Conservation (phyloP, 2,888 invertebrate species). For the Anthophora plumipes region DNA sequence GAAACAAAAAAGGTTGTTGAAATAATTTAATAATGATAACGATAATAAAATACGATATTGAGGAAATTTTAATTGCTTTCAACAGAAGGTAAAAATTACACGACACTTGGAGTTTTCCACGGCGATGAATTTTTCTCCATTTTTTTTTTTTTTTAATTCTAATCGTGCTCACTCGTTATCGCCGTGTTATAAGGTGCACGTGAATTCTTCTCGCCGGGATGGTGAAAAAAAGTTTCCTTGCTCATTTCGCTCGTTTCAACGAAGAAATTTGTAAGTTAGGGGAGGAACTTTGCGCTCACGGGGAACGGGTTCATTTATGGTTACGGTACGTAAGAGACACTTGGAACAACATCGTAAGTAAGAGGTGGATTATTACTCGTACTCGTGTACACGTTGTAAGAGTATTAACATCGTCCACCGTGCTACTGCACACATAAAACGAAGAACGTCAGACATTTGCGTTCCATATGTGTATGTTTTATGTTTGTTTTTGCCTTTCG, state of each 20-base stretch:
- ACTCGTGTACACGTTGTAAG: slow-evolving; percentile 51
- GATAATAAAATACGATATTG: not conserved
- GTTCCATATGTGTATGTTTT: not conserved
- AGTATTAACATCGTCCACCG: slow-evolving; percentile 47
- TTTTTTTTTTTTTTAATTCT: not conserved
- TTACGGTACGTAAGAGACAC: slow-evolving; percentile 58
- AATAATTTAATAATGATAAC: too few species aligned
- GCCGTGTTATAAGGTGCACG: not conserved
- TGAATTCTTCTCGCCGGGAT: not conserved
- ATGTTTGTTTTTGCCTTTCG: not conserved
- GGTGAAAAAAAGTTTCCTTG: not conserved
- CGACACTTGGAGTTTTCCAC: not conserved
- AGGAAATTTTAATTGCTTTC: not conserved
- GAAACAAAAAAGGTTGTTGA: not conserved
- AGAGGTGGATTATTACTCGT: slow-evolving; percentile 57
- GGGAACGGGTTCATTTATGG: slow-evolving; percentile 57
- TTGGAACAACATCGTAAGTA: slow-evolving; percentile 48
- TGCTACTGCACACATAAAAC: not conserved
- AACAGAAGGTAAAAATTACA: not conserved
- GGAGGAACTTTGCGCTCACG: slow-evolving; percentile 9
- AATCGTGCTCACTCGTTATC: not conserved
- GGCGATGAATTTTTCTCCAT: too few species aligned
- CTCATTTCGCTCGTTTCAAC: slow-evolving; percentile 35
- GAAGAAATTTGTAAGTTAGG: slow-evolving; percentile 44
- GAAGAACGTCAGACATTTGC: not conserved